Base-by-base conservation (phyloP, 2,113 vertebrate species). In the Dromaius novaehollandiae region DNA sequence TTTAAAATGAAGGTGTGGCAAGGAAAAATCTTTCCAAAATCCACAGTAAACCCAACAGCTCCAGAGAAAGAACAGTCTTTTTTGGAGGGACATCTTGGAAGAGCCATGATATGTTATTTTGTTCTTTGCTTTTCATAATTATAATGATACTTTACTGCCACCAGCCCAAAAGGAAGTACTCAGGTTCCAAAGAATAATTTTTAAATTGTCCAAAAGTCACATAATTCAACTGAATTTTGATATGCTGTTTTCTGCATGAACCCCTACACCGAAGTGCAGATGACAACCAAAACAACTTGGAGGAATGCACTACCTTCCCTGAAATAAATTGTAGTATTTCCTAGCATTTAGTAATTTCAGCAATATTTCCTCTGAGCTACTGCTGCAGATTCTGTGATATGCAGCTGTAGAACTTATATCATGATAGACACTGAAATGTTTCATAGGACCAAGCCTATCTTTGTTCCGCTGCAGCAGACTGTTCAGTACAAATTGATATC, bases 1-100 rank as follows among this genome's bases (percentile, higher is more conserved):
- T n/a, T 79, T 73, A 69, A 92, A 92, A 78, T 30, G 28, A 93
- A 96, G 40, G 50, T 7, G 6, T 88, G 69, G 76, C 75, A 81
- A 76, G 88, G 38, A 78, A 93, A 93, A 83, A 73, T 2, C 26
- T 78, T 42, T 88, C 87, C 90, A 24, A 64, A 94, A 93, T 69
- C 28, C 44, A 68, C 34, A 32, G 38, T 86, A 95, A 76, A 81
- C 48, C 18, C 16, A 81, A 11, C 6, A 18, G 16, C 34, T 82
- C 18, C 55, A 32, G 30, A 22, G 69, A 69, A 92, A 85, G 11
- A 82, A 18, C 36, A 30, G 36, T 58, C 46, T 89, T 25, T 17
- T 46, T 53, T 1, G 38, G 13, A 76, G 3, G 61, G 48, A 68
- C 24, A 64, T 36, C n/a, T 48, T 84, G 91, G 73, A 53, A 48